Base-by-base conservation (phyloP, 2,888 invertebrate species). In the Crocallis elinguaria region DNA sequence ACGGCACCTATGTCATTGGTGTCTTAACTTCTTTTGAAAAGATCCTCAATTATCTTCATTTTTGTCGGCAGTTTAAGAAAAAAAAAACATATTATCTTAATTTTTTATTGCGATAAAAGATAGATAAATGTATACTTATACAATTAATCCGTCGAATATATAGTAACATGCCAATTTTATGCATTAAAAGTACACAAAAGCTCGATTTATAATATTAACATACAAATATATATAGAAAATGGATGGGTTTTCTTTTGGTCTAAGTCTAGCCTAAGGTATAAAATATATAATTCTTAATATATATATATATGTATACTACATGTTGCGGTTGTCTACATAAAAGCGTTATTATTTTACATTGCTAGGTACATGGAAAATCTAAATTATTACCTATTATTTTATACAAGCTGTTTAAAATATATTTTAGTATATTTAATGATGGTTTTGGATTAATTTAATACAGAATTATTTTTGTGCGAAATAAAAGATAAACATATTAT, bases 171-270 rank as follows among this genome's bases (percentile, higher is more conserved):
- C 50, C 56, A 49, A 50, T 55, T 39, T 33, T 27, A 58, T 53
- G 57, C 51, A 49, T 36, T 33, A 46, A 30, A 49, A 45, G 49
- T 60, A 41, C 63, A 67, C 56, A 61, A 61, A 70, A 69, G 65
- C 64, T 63, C 49, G 44, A 56, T 45, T 41, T 45, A 54, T 60
- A 60, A 27, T 54, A 53, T 59, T 54, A 63, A 60, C 49, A 66
- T 62, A 67, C 60, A 68, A 60, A 65, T 62, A 63, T 57, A 60
- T 38, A 56, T 49, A 61, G 48, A 68, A 55, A 59, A 52, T 64
- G 80, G 79, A 79, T 75, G 78, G 79, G 78, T 66, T 68, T 69
- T 62, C 66, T 60, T 84, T 86, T 81, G 86, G 84, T 86, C 82
- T 85, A 82, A 64, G 62, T 71, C 79, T 85, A 84, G 71, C 71